phyloP scores from a whole-genome alignment of 2,113 vertebrate genomes.

The Saiga tatarica region DNA sequence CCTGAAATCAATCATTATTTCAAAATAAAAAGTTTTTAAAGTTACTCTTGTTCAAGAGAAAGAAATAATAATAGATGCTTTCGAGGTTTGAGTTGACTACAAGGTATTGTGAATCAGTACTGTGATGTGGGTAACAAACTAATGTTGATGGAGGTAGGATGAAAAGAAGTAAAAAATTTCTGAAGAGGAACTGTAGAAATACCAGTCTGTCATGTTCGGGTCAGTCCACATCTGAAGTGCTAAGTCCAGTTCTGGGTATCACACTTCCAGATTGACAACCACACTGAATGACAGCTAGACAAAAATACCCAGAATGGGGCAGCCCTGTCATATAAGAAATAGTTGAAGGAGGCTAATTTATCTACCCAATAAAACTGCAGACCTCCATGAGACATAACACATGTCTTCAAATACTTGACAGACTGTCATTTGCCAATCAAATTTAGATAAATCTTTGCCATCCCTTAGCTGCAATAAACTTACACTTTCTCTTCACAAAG shows the following conservation, averaged over 20 bases:
- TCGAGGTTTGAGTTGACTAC: background rate
- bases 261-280: background rate
- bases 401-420: constrained; percentile 12
- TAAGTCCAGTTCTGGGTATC: background rate
- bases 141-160: background rate
- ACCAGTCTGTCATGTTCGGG: background rate
- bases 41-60: background rate
- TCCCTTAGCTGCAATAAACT: background rate
- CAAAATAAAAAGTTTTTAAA: background rate
- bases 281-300: background rate
- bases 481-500: background rate
- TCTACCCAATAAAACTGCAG: constrained; percentile 5
- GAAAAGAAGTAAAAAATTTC: background rate
- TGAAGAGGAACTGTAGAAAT: background rate
- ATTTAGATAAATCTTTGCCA: background rate
- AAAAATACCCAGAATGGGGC: background rate
- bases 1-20: background rate
- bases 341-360: background rate
- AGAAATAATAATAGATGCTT: background rate
- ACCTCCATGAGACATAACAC: background rate
- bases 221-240: background rate
- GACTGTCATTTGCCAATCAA: constrained; percentile 5
- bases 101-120: background rate
- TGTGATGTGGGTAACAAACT: background rate
- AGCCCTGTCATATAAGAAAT: background rate